These are phyloP conservation scores for Theonella swinhoei DNA, from an alignment of 37 sponge, comb jelly and placozoan species.

Conservation along the genomic window DNA sequence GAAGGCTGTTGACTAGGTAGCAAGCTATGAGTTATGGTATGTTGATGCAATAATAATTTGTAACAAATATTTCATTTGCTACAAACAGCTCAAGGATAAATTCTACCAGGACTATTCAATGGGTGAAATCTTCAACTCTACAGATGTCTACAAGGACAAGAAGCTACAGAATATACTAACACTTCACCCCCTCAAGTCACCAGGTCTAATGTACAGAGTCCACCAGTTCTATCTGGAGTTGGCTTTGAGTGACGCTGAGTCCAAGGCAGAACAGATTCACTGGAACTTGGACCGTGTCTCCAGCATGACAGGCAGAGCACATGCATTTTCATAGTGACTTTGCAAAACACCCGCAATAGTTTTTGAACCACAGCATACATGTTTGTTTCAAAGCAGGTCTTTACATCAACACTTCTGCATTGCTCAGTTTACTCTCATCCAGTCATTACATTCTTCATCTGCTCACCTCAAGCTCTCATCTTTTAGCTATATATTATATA, in stretches of 20 bases:
- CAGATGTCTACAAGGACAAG: constrained; percentile 30
- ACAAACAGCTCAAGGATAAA: not conserved
- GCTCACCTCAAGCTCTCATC: too few relatives aligned
- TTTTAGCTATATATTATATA: too few relatives aligned
- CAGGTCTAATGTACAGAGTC: constrained; percentile 40
- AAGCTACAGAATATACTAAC: constrained; percentile 25
- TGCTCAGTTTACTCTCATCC: too few relatives aligned
- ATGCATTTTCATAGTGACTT: constrained; percentile 43
- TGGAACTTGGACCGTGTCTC: constrained; percentile 33
- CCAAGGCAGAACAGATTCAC: constrained; percentile 4
- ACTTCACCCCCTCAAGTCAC: constrained; percentile 39
- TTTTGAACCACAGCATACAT: not conserved
- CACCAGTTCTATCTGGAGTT: constrained; percentile 71
- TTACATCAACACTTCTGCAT: not conserved
- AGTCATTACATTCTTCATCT: too few relatives aligned
- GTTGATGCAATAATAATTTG: not conserved
- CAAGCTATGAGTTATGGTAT: too few relatives aligned
- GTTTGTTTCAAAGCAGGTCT: not conserved
- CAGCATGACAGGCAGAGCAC: constrained; percentile 20
- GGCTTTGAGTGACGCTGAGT: constrained; percentile 13
- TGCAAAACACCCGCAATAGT: not conserved
- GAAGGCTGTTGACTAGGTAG: too few relatives aligned
- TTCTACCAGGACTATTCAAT: constrained; percentile 64
- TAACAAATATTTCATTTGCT: not conserved
- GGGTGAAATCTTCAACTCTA: constrained; percentile 38